Base-by-base conservation (phyloP, 2,888 invertebrate genomes). In the Drosophila cracens region DNA sequence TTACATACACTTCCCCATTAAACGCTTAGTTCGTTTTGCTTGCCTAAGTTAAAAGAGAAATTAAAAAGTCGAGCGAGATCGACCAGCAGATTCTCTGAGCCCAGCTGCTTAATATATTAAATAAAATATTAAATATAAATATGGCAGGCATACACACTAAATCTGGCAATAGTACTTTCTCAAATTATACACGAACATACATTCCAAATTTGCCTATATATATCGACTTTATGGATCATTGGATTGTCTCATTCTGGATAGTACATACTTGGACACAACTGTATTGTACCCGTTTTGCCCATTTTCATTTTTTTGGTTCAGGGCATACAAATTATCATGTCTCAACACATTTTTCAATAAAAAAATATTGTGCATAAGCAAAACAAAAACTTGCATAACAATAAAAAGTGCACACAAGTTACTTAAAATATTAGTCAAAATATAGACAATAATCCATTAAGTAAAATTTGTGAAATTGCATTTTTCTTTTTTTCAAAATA, bases 21-120 rank as follows among this genome's bases (percentile, higher is more conserved):
- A n/a, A 33, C 25, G 40, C 29, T 68, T 33, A 8, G 11, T n/a
- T 38, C 18, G 21, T 40, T 64, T 75, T 70, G 46, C 48, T 21
- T 40, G 48, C 25, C 29, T 61, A 57, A 76, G 58, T n/a, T 51
- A 57, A 21, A 60, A 16, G 8, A 52, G 1, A 21, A 21, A 11
- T 16, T 18, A 34, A 25, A 8, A 0, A 13, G 16, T 25, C 2
- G 7, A 25, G 25, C 5, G 1, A 25, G 16, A 16, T 16, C 25
- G 46, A 46, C 16, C 25, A 25, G 25, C 46, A 46, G 46, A 25
- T 25, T 25, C 46, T 46, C 46, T 46, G 4, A 16, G 25, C 25
- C 25, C 2, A 46, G 25, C 7, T 46, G 46, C 46, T 25, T 16
- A 25, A 2, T 25, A 46, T 25, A 16, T 21, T 13, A 3, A n/a